Evolutionary conservation across 2,113 vertebrate species (phyloP).

Genomic region (Trematomus loennbergii): DNA sequence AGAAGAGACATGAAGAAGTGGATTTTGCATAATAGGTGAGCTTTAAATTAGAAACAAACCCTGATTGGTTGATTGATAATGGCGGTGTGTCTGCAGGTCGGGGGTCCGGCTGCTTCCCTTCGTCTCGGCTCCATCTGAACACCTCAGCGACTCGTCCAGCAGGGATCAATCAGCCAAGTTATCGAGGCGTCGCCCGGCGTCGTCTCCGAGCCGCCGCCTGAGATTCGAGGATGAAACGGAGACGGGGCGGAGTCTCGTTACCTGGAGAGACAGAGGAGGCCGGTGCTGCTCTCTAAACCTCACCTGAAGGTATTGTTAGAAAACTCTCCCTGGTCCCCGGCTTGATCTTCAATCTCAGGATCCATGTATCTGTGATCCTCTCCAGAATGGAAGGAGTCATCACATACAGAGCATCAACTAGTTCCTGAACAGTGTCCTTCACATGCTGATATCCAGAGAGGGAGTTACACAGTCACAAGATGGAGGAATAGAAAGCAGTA

Average conservation of each 20-base stretch:
- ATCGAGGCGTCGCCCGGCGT: slow-evolving; percentile 63
- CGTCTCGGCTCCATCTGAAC: slow-evolving; percentile 58
- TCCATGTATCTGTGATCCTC: too few relatives aligned
- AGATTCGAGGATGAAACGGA: slow-evolving; percentile 93
- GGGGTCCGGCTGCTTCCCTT: slow-evolving; percentile 41
- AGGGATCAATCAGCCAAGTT: slow-evolving; percentile 75
- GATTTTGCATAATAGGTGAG: too few relatives aligned
- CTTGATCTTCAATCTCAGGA: too few relatives aligned
- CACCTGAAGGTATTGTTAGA: slow-evolving; percentile 44
- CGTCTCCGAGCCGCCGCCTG: slow-evolving; percentile 84
- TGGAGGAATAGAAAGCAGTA: too few relatives aligned
- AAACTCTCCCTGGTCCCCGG: too few relatives aligned
- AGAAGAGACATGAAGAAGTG: too few relatives aligned
- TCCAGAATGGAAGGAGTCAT: too few relatives aligned
- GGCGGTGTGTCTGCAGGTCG: slow-evolving; percentile 36
- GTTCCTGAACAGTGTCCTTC: too few relatives aligned
- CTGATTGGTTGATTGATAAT: background rate
- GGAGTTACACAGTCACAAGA: too few relatives aligned
- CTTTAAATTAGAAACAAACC: too few relatives aligned
- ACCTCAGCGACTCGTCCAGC: slow-evolving; percentile 84
- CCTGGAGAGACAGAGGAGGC: slow-evolving; percentile 85
- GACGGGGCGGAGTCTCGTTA: slow-evolving; percentile 87
- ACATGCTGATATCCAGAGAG: too few relatives aligned
- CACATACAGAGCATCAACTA: too few relatives aligned
- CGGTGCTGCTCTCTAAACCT: slow-evolving; percentile 82